phyloP scores from a whole-genome alignment of 2,797 vertebrate species.

The Lophius americanus region DNA sequence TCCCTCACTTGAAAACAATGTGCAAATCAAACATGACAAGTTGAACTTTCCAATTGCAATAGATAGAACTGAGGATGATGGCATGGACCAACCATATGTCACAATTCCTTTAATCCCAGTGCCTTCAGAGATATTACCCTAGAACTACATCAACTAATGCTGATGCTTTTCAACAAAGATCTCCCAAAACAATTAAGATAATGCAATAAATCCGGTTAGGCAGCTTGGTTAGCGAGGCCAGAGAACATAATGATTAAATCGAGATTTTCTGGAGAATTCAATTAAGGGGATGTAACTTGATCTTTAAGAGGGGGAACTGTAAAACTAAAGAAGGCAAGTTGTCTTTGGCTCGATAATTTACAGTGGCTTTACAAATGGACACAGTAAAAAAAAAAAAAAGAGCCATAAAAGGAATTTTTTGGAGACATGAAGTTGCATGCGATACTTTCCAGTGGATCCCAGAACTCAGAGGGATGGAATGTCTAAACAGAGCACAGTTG shows the following conservation, averaged over 20 bases:
- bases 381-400: constrained; percentile 37
- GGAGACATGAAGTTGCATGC: constrained; percentile 48
- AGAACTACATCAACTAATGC: constrained; percentile 19
- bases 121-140: constrained; percentile 43
- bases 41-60: background rate
- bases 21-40: constrained; percentile 67
- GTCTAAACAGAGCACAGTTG: constrained; percentile 71
- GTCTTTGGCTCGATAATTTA: constrained; percentile 63
- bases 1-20: constrained; percentile 51
- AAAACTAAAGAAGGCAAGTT: constrained; percentile 27
- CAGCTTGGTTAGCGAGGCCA: constrained; percentile 52
- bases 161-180: constrained; percentile 37
- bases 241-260: constrained; percentile 46
- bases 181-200: constrained; percentile 67
- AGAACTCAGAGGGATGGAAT: constrained; percentile 64
- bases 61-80: constrained; percentile 13
- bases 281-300: constrained; percentile 49
- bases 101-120: constrained; percentile 58
- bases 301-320: constrained; percentile 44
- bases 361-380: constrained; percentile 66
- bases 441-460: constrained; percentile 61
- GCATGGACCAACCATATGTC: constrained; percentile 66
- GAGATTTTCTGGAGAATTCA: constrained; percentile 26
- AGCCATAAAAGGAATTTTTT: constrained; percentile 79
- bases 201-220: constrained; percentile 68